Conservation (phyloP, 92 coral and sea anemone species). For the Actinostola sp. region DNA sequence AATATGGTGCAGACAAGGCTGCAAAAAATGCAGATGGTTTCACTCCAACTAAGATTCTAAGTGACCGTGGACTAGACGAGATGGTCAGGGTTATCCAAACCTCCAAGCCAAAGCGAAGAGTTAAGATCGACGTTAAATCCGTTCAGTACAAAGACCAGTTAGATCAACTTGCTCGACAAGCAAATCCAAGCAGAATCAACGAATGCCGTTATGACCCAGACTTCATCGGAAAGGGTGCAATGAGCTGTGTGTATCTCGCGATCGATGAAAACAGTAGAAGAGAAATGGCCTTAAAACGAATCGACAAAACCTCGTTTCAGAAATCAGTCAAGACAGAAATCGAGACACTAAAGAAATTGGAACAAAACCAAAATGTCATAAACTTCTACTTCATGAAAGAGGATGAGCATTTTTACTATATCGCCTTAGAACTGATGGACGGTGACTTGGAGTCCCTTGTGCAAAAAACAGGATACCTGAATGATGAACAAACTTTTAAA, state of each 20-base stretch:
- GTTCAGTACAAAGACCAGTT: conserved; percentile 9
- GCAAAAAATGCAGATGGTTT: conserved; percentile 24
- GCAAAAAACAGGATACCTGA: too few species aligned
- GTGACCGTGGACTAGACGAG: background rate
- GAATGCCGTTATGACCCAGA: conserved; percentile 31
- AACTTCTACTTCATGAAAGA: conserved; percentile 32
- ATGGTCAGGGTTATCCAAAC: background rate
- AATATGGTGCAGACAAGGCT: conserved; percentile 52
- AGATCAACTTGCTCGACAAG: conserved; percentile 7
- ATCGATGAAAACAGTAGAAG: conserved; percentile 61
- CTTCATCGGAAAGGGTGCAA: conserved; percentile 56
- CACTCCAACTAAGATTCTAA: conserved; percentile 28
- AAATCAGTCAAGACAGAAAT: conserved; percentile 53
- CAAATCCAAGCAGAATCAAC: conserved; percentile 10
- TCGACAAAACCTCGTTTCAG: conserved; percentile 27
- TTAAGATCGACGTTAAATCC: conserved; percentile 22
- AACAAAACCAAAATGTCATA: conserved; percentile 49
- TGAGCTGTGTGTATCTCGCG: conserved; percentile 55
- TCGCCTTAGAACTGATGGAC: conserved; percentile 68
- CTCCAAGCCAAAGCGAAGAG: conserved; percentile 5
- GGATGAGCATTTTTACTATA: conserved; percentile 37
- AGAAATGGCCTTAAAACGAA: conserved; percentile 62
- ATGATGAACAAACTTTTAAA: conserved; percentile 6
- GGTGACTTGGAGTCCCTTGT: conserved; percentile 22
- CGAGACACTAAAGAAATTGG: conserved; percentile 33